Conservation (phyloP, 2,888 invertebrate species). For the Lycocerus yunnanus region DNA sequence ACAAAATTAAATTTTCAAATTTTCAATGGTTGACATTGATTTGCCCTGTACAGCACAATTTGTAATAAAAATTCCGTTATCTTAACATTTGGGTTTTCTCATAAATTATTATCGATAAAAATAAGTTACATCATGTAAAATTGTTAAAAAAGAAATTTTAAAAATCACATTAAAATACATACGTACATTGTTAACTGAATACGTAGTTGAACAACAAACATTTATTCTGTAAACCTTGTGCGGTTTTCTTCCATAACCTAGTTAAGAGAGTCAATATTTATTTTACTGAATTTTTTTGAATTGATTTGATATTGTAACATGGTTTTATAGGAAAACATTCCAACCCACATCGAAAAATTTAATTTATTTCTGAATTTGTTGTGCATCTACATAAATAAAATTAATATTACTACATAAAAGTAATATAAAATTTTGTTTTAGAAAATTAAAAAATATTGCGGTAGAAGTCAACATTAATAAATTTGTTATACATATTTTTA, state of each 20-base stretch:
- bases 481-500: too few relatives aligned
- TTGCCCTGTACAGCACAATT: too few relatives aligned
- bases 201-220: background rate
- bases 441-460: too few relatives aligned
- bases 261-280: background rate
- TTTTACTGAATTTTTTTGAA: background rate
- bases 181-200: background rate
- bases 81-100: too few relatives aligned
- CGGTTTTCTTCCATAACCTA: background rate
- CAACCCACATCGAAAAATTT: background rate
- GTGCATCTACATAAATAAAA: too few relatives aligned
- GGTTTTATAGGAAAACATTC: background rate
- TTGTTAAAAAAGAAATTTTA: background rate
- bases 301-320: background rate
- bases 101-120: background rate
- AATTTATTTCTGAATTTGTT: background rate
- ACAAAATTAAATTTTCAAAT: too few relatives aligned
- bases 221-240: background rate
- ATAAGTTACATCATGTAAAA: background rate
- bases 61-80: background rate
- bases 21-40: too few relatives aligned
- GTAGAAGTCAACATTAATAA: too few relatives aligned
- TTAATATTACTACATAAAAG: too few relatives aligned
- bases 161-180: background rate
- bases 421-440: too few relatives aligned